Conservation (phyloP, 1,140 invertebrate genomes). For the Scaptomyza pallida region DNA sequence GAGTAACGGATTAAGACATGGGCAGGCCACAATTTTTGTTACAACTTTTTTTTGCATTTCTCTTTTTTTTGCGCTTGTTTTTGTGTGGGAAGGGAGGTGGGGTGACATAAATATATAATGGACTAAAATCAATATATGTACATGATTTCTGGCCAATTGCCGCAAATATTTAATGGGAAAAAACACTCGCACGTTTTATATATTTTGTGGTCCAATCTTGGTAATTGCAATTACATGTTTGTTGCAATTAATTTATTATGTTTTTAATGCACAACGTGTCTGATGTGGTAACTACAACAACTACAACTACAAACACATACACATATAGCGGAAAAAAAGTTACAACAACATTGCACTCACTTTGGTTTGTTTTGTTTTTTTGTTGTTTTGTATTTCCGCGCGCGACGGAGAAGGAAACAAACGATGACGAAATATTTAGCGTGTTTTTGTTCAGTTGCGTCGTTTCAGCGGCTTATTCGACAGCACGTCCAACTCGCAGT, state of each 20-base stretch:
- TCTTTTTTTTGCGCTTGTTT: constrained; percentile 16
- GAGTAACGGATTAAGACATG: constrained; percentile 30
- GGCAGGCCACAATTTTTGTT: constrained; percentile 47
- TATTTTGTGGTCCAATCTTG: constrained; percentile 66
- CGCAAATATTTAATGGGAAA: constrained; percentile 57
- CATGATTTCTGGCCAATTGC: constrained; percentile 58
- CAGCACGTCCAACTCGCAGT: constrained; percentile 50
- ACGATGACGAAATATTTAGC: constrained; percentile 65
- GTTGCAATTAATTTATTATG: constrained; percentile 70
- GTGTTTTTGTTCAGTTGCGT: constrained; percentile 55
- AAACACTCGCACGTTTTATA: constrained; percentile 33
- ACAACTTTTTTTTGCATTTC: constrained; percentile 41
- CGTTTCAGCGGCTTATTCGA: not conserved
- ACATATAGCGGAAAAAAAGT: constrained; percentile 10
- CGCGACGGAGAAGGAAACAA: constrained; percentile 50
- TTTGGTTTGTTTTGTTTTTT: constrained; percentile 51
- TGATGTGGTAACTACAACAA: constrained; percentile 42
- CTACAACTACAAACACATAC: constrained; percentile 3
- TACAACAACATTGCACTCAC: constrained; percentile 61
- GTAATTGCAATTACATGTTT: constrained; percentile 70
- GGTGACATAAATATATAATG: constrained; percentile 72
- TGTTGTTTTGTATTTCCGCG: constrained; percentile 49
- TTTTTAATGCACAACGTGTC: constrained; percentile 51
- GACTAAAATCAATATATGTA: constrained; percentile 65
- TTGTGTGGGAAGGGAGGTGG: no score